Percentiles rank a stretch among this genome's conserved stretches.
Evolutionary conservation across 2,888 invertebrate species (phyloP).

Genomic region (Magallana nippona): DNA sequence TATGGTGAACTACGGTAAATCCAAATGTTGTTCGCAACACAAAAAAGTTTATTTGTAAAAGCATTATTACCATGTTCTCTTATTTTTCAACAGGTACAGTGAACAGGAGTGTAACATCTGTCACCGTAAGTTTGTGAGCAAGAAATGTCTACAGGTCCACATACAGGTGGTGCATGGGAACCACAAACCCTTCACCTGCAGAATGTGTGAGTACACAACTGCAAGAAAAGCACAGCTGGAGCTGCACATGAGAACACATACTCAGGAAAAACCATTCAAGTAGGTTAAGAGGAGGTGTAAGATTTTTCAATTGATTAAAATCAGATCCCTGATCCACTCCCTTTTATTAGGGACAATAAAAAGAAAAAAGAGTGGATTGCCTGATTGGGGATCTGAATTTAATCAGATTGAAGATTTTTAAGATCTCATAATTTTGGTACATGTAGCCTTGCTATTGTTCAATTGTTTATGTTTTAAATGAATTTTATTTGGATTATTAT

Average conservation of each 20-base stretch:
- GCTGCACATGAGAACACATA: constrained; percentile 86
- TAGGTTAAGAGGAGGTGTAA: constrained; percentile 56
- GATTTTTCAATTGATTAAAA: no score
- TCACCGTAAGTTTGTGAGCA: constrained; percentile 83
- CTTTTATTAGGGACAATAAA: no score
- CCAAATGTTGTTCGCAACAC: no score
- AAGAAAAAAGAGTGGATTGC: no score
- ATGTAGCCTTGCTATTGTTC: neutral
- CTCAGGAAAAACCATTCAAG: constrained; percentile 88
- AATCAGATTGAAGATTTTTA: neutral
- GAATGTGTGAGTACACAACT: constrained; percentile 85
- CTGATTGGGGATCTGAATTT: no score
- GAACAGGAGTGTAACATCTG: constrained; percentile 84
- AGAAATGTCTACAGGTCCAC: constrained; percentile 79
- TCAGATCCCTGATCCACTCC: no score
- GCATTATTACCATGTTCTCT: neutral
- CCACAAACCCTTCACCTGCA: constrained; percentile 85
- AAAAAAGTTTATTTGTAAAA: no score
- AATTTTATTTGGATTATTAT: neutral
- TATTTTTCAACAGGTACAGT: constrained; percentile 69
- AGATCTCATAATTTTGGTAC: neutral
- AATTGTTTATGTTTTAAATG: neutral
- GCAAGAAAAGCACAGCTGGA: constrained; percentile 85
- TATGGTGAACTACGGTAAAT: no score
- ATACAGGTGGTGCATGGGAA: constrained; percentile 84